These are phyloP conservation scores for Manacus vitellinus DNA, from an alignment of 2,113 vertebrate genomes.

Conservation along the genomic window DNA sequence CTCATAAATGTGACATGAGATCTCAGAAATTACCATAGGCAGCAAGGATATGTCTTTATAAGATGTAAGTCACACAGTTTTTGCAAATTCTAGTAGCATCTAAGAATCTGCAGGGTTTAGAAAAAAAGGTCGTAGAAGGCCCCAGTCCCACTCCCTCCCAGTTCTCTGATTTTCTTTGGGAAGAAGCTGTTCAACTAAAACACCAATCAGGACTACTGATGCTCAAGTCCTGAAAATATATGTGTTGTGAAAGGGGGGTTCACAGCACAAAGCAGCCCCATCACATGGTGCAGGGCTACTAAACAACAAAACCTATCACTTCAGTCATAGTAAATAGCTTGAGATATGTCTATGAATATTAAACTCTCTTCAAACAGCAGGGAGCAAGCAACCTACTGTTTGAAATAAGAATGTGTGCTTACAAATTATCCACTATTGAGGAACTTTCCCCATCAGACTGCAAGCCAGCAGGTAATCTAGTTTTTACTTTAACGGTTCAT, in stretches of 20 bases:
- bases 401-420: constrained; percentile 15
- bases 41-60: neutral
- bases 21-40: neutral
- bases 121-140: neutral
- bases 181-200: neutral
- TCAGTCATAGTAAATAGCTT: neutral
- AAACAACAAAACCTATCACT: neutral
- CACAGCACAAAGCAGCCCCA: neutral
- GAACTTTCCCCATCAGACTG: neutral
- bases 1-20: neutral
- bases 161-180: neutral
- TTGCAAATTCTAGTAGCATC: neutral
- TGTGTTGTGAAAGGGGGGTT: neutral
- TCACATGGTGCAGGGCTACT: neutral
- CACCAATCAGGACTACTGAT: neutral
- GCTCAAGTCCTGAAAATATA: neutral
- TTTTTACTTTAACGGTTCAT: neutral
- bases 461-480: neutral
- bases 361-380: constrained; percentile 8
- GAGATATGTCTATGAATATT: neutral
- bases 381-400: neutral
- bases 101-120: neutral
- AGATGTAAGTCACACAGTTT: neutral
- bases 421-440: neutral
- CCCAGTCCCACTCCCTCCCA: neutral